Evolutionary conservation across 2,797 vertebrate genomes (phyloP).

Genomic region (Epinephelus awoara): DNA sequence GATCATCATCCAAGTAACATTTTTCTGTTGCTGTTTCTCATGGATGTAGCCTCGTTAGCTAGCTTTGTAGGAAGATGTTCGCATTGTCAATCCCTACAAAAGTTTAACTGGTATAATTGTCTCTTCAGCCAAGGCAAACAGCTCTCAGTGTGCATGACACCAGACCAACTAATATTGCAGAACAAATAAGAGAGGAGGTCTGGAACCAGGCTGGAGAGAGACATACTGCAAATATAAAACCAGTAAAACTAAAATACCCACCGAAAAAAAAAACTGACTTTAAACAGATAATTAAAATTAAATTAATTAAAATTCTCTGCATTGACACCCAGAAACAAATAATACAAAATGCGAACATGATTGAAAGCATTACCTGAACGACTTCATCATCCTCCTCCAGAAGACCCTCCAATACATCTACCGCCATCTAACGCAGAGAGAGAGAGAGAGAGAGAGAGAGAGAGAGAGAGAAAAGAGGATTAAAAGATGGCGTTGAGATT

Average conservation of each 20-base stretch:
- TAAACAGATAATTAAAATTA: too few species aligned
- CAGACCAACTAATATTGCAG: background rate
- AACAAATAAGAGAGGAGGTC: background rate
- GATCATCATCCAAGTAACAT: background rate
- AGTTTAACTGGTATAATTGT: conserved; percentile 11
- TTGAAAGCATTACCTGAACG: conserved; percentile 82
- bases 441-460: background rate
- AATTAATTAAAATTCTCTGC: too few species aligned
- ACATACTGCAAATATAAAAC: conserved; percentile 12
- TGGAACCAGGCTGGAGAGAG: background rate
- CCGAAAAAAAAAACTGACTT: too few species aligned
- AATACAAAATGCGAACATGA: background rate
- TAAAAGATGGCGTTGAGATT: background rate
- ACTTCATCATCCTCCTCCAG: conserved; percentile 90
- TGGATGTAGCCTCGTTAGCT: background rate
- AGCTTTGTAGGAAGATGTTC: background rate
- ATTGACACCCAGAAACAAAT: background rate
- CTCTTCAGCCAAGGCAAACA: background rate
- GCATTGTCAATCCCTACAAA: conserved; percentile 2
- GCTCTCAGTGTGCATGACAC: background rate
- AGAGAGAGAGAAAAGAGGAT: background rate
- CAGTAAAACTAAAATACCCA: background rate
- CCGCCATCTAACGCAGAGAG: conserved; percentile 76
- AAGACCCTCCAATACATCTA: conserved; percentile 87
- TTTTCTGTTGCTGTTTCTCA: background rate